These are phyloP conservation scores for Cheilosia vulpina DNA, from an alignment of 2,888 invertebrate species.

Conservation along the genomic window DNA sequence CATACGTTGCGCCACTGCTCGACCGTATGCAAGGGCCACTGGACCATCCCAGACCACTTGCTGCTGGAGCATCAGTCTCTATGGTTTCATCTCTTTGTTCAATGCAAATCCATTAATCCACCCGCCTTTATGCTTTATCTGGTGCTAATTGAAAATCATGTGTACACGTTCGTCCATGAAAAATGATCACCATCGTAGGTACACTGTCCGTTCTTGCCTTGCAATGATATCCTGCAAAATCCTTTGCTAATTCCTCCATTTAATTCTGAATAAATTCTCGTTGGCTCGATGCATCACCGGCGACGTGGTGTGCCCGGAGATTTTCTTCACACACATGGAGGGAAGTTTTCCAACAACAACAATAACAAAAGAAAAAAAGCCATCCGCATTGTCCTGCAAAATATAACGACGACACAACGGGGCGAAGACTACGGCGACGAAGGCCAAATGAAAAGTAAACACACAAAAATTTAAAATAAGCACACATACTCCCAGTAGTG, in stretches of 20 bases:
- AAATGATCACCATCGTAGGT: slow-evolving; percentile 26
- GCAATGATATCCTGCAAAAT: slow-evolving; percentile 53
- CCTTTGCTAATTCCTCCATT: slow-evolving; percentile 69
- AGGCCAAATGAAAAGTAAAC: slow-evolving; percentile 72
- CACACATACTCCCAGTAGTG: slow-evolving; percentile 31
- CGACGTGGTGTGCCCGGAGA: slow-evolving; percentile 18
- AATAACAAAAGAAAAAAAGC: slow-evolving; percentile 14
- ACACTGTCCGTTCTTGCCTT: background rate
- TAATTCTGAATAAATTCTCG: slow-evolving; percentile 68
- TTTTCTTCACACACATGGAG: slow-evolving; percentile 40
- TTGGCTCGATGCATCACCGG: slow-evolving; percentile 44
- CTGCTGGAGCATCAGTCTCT: slow-evolving; percentile 1
- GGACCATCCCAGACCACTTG: background rate
- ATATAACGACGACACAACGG: slow-evolving; percentile 2
- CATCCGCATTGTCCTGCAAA: slow-evolving; percentile 58
- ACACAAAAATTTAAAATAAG: slow-evolving; percentile 72
- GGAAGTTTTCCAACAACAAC: background rate
- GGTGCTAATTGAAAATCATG: slow-evolving; percentile 74
- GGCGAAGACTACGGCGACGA: slow-evolving; percentile 35
- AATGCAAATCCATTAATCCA: slow-evolving; percentile 71
- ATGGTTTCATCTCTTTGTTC: slow-evolving; percentile 59
- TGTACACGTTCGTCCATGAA: slow-evolving; percentile 61
- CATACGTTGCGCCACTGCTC: background rate
- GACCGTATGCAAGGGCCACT: background rate
- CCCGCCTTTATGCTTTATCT: slow-evolving; percentile 62